A percentile compares a stretch with the other conserved stretches of the same genome.
phyloP scores from a whole-genome alignment of 2,888 invertebrate genomes.

The Eupeodes luniger region DNA sequence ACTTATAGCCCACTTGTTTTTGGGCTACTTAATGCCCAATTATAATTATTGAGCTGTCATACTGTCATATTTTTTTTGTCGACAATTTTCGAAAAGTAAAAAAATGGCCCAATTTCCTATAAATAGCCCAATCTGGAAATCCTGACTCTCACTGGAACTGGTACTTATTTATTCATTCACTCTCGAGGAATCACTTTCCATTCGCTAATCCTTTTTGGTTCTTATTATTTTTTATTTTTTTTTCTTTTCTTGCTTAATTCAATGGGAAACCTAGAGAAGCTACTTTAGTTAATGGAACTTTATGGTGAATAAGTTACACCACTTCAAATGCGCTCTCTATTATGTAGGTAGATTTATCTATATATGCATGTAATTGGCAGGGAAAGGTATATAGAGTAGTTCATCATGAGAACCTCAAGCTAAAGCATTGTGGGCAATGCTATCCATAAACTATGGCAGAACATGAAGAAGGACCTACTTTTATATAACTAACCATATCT shows the following conservation, averaged over 20 bases:
- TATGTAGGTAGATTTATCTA: not conserved
- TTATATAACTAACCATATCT: not conserved
- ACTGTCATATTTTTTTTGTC: too few species aligned
- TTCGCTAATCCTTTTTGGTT: constrained; percentile 42
- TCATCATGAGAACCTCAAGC: constrained; percentile 29
- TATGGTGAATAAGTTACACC: constrained; percentile 47
- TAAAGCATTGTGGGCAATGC: constrained; percentile 21
- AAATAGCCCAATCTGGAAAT: too few species aligned
- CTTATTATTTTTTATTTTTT: not conserved
- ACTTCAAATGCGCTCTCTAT: constrained; percentile 15
- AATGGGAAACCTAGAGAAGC: constrained; percentile 33
- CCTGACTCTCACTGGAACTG: too few species aligned
- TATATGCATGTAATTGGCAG: constrained; percentile 13
- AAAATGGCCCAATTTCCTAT: too few species aligned
- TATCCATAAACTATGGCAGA: not conserved
- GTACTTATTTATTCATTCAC: constrained; percentile 41
- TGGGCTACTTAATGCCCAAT: too few species aligned
- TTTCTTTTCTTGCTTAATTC: not conserved
- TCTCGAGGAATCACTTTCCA: constrained; percentile 44
- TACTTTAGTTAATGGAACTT: constrained; percentile 49
- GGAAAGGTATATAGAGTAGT: constrained; percentile 16
- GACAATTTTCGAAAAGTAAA: too few species aligned
- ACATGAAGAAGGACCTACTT: not conserved
- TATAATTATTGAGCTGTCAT: too few species aligned
- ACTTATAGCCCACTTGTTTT: too few species aligned